Evolutionary conservation across 2,888 invertebrate genomes (phyloP), one percentile per base, ranked within the genome.

Genomic region (Cordilura impudica): DNA sequence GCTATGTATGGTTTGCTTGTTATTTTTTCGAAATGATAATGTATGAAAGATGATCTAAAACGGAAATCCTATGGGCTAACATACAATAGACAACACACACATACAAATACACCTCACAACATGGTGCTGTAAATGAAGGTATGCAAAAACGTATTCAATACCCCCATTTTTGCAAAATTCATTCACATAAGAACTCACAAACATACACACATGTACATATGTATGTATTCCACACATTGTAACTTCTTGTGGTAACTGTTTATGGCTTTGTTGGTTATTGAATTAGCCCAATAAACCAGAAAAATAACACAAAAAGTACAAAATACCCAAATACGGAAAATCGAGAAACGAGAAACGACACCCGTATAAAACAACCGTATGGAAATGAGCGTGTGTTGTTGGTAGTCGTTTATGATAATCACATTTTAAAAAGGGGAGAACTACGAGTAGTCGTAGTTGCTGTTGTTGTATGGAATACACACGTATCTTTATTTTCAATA

Each of bases 221-320:
- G 75, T 61, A 71, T 43, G 19, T 35, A 51, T 63, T 56, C 70
- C 78, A 78, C 79, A 82, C 81, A 82, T 81, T 79, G 75, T 79
- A 67, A 73, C 81, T 81, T 84, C 75, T 84, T 82, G 83, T 81
- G 83, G 81, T 81, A 82, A 83, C 81, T 81, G 80, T 82, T 81
- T 78, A 84, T 83, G 83, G 83, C 86, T 85, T 86, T 85, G 86
- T 84, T 84, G 88, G 87, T 88, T 88, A 89, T 89, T 89, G 89
- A 89, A 89, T 89, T 89, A 89, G 89, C 88, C 88, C 89, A 89
- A 89, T 89, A 89, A 89, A 88, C 88, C 88, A 89, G 89, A 89
- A 89, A 89, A 89, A 89, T 87, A 89, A 88, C 85, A 85, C 84
- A 85, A 82, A 83, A 76, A 72, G 78, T 18, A 79, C 65, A 78